phyloP scores from a whole-genome alignment of 2,888 invertebrate species.

The Hydroisotoma schaefferi region DNA sequence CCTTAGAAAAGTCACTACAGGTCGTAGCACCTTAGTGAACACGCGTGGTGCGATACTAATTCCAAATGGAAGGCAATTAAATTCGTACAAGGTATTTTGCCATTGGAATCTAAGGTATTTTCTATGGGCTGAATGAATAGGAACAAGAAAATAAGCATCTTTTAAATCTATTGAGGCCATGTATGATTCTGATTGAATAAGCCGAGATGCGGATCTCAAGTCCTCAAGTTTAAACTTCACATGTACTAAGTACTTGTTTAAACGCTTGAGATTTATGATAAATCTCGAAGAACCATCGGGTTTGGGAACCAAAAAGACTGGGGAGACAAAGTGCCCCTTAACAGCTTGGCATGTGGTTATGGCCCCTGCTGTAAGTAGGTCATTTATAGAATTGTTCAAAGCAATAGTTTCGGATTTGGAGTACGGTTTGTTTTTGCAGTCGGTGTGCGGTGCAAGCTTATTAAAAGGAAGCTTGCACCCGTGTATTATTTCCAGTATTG shows the following conservation, averaged over 20 bases:
- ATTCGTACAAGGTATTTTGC: constrained; percentile 2
- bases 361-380: neutral
- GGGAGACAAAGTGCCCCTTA: constrained; percentile 4
- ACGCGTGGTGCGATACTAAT: neutral
- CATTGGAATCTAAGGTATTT: constrained; percentile 8
- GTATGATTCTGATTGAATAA: neutral
- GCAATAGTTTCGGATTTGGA: neutral
- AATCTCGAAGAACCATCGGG: neutral
- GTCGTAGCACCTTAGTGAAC: constrained; percentile 8
- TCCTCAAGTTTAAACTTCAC: constrained; percentile 11
- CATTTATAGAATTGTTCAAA: neutral
- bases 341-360: neutral
- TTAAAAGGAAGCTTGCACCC: neutral
- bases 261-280: constrained; percentile 4
- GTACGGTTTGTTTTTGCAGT: neutral
- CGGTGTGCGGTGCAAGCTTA: neutral
- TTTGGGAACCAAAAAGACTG: constrained; percentile 8
- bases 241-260: neutral
- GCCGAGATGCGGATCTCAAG: neutral
- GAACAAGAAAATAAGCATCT: constrained; percentile 7
- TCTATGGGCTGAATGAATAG: neutral
- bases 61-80: constrained; percentile 15
- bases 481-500: neutral
- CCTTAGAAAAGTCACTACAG: neutral
- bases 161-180: constrained; percentile 7